A percentile compares a stretch with the other conserved stretches of the same genome.
Evolutionary conservation across 1,140 invertebrate genomes (phyloP).

Genomic region (Uloborus diversus): DNA sequence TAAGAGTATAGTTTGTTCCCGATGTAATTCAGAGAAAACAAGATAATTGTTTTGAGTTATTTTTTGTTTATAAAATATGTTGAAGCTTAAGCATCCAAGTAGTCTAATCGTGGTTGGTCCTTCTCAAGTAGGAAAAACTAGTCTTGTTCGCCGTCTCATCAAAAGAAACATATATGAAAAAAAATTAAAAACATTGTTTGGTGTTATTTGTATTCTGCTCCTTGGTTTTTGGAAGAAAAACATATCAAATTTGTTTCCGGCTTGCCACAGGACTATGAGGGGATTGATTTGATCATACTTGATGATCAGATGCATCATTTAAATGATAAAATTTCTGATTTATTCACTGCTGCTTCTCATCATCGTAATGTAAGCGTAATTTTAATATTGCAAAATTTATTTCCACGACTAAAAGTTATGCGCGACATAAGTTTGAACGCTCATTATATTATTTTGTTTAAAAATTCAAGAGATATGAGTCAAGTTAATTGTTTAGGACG

Average conservation of each 20-base stretch:
- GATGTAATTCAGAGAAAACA: too few species aligned
- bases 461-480: conserved; percentile 19
- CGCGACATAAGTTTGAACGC: conserved; percentile 33
- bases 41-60: too few species aligned
- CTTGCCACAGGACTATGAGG: conserved; percentile 4
- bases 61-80: too few species aligned
- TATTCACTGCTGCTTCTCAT: conserved; percentile 19
- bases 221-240: conserved; percentile 37
- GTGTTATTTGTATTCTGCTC: conserved; percentile 9
- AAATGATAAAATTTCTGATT: conserved; percentile 2
- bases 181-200: conserved; percentile 15
- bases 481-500: conserved; percentile 35
- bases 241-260: conserved; percentile 13
- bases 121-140: conserved; percentile 2
- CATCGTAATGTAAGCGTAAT: conserved; percentile 24
- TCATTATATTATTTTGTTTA: conserved; percentile 42
- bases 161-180: not conserved
- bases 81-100: too few species aligned
- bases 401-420: conserved; percentile 10
- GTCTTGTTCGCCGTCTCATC: conserved; percentile 5
- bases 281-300: conserved; percentile 24
- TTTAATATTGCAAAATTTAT: conserved; percentile 41
- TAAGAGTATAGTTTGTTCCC: too few species aligned
- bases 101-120: too few species aligned
- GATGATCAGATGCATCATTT: conserved; percentile 12